phyloP scores from a whole-genome alignment of 1,140 invertebrate species.

The Macrotrachela quadricornifera region DNA sequence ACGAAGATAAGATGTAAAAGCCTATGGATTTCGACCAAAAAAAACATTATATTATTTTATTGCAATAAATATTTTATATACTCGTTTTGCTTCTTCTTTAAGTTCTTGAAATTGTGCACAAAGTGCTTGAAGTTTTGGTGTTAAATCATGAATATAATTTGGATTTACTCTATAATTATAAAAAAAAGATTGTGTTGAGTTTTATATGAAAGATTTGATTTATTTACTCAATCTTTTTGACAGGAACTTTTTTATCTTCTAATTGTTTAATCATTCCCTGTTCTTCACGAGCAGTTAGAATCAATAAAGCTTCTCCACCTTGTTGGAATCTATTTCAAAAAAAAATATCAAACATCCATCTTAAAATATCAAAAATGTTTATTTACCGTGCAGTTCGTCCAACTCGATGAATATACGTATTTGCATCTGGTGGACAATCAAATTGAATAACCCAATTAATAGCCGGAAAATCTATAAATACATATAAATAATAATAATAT shows the following conservation, averaged over 20 bases:
- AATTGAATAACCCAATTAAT: constrained; percentile 94
- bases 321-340: constrained; percentile 32
- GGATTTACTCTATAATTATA: constrained; percentile 47
- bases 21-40: no score
- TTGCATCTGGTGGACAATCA: constrained; percentile 85
- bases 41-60: constrained; percentile 21
- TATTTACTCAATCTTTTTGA: constrained; percentile 51
- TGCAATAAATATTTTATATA: background rate
- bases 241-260: constrained; percentile 54
- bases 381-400: constrained; percentile 61
- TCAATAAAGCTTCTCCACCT: constrained; percentile 60
- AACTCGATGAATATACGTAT: constrained; percentile 88
- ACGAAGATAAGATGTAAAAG: constrained; percentile 66
- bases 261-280: constrained; percentile 52
- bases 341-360: no score
- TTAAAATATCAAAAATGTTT: no score
- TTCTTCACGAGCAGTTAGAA: constrained; percentile 62
- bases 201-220: background rate
- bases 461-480: constrained; percentile 54
- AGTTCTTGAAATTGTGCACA: constrained; percentile 51
- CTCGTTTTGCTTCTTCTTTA: constrained; percentile 61
- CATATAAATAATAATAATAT: no score
- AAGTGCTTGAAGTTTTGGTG: constrained; percentile 57
- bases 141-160: constrained; percentile 49
- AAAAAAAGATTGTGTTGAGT: background rate